Evolutionary conservation across 2,888 invertebrate species (phyloP), one percentile per base, ranked within the genome.

Genomic region (Cheilosia vulpina): DNA sequence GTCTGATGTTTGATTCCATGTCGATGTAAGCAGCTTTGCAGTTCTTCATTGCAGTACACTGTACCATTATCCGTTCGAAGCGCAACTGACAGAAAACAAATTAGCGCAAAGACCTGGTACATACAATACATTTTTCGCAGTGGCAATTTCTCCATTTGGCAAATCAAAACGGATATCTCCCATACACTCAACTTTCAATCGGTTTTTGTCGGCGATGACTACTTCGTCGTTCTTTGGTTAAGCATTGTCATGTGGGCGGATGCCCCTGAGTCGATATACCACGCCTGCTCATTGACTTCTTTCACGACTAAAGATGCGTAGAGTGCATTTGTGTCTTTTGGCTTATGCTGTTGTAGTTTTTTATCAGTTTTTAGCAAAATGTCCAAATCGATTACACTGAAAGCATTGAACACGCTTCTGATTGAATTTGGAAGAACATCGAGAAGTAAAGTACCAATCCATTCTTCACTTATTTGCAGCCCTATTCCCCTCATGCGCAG

Each of bases 371-470:
- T 17, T 57, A 5, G 55, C 68, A 21, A 68, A 55, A 57, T 87
- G 45, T 1, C 31, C 27, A 55, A 68, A 43, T 21, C 60, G 58
- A 72, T 72, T 72, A 15, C 52, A 72, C 31, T 50, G 71, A 38
- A 50, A 60, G 27, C 41, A 60, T 15, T 50, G 47, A 21, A 71
- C 58, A 11, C 24, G 21, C 45, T 57, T 69, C n/a, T 45, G 24
- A 45, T 68, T 68, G 17, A 31, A 38, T 45, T 31, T 55, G 0
- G 4, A 41, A 41, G 15, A 65, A n/a, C n/a, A n/a, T n/a, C 88
- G 15, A 90, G 73, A 53, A 90, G 75, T 5, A 91, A 73, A 2
- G 89, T 88, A 7, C 89, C 89, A 5, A 90, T 68, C 89, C 89
- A 90, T 41, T 88, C 84, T 9, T 87, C 82, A 3, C 45, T 53